Evolutionary conservation across 2,113 vertebrate genomes (phyloP), one percentile per base, ranked within the genome.

Genomic region (Corydoras sp.): DNA sequence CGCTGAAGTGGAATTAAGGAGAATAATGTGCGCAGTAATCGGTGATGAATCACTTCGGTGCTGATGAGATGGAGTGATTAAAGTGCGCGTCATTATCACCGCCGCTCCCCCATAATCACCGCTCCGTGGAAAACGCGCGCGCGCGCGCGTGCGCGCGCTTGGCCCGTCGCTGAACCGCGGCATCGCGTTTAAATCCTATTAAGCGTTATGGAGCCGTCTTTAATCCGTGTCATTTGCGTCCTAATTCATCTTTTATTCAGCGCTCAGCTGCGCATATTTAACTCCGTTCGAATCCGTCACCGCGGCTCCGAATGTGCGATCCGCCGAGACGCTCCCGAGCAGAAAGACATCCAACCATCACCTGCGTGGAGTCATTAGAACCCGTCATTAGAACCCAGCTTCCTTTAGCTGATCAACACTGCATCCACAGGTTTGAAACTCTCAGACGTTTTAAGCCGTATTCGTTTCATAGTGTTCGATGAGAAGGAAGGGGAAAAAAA

Each of bases 171-270:
- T 81, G 74, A 82, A 83, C 86, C 84, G 89, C 92, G 92, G 91
- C 92, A 90, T 89, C 77, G 89, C 91, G 50, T 48, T 24, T 72
- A 95, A 95, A 95, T 94, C 92, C 92, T 91, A 95, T 96, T 96
- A 95, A 91, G 74, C 90, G 89, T 93, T 90, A 88, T 90, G 88
- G 89, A 90, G 89, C 89, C 89, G 91, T 78, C 83, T 92, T 91
- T 82, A 92, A 92, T 89, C 84, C 88, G 84, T 86, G 85, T 87
- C 91, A 94, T 93, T 93, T 91, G 88, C 91, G 92, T 92, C 89
- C 90, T 90, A 89, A 93, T 92, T 92, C 90, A 79, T 81, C 87
- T 88, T 92, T 92, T 91, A 49, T 60, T 69, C 90, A 89, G 85
- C 86, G 91, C 91, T 83, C 92, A 91, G 92, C 86, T 84, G 78